Percentiles rank a stretch among this genome's conserved stretches.
Conservation (phyloP, 2,888 invertebrate species). For the Sarcophaga caerulescens region DNA sequence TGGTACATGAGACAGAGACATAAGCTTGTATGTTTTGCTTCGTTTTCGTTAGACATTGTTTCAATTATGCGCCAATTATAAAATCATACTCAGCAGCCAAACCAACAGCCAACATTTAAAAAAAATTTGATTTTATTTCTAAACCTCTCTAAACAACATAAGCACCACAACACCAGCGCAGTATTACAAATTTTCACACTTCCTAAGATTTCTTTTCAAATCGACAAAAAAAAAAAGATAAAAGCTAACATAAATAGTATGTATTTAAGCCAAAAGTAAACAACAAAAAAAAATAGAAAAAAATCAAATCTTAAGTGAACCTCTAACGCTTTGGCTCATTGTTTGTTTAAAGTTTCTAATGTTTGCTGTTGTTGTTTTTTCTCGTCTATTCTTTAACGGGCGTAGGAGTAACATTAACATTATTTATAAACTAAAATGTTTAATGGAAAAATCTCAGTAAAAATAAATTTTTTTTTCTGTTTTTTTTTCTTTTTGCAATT, state of each 20-base stretch:
- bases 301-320: not conserved
- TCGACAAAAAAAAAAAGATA: not conserved
- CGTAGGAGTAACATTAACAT: conserved; percentile 63
- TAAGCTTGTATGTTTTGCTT: conserved; percentile 16
- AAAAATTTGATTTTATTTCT: conserved; percentile 3
- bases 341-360: conserved; percentile 1
- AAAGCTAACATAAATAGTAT: conserved; percentile 34
- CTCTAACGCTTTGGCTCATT: conserved; percentile 19
- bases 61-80: conserved; percentile 68
- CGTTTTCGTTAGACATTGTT: conserved; percentile 37
- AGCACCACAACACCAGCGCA: conserved; percentile 39
- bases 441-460: conserved; percentile 15
- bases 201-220: conserved; percentile 44
- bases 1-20: not conserved
- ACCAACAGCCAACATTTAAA: conserved; percentile 12
- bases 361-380: not conserved
- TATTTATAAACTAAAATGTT: conserved; percentile 61
- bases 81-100: conserved; percentile 38
- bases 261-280: conserved; percentile 30
- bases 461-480: not conserved
- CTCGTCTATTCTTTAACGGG: not conserved
- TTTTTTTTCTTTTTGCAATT: not conserved
- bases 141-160: too few species aligned
- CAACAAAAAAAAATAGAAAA: not conserved
- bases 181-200: conserved; percentile 59